Conservation (phyloP, 2,113 vertebrate genomes). For the Sturnus vulgaris region DNA sequence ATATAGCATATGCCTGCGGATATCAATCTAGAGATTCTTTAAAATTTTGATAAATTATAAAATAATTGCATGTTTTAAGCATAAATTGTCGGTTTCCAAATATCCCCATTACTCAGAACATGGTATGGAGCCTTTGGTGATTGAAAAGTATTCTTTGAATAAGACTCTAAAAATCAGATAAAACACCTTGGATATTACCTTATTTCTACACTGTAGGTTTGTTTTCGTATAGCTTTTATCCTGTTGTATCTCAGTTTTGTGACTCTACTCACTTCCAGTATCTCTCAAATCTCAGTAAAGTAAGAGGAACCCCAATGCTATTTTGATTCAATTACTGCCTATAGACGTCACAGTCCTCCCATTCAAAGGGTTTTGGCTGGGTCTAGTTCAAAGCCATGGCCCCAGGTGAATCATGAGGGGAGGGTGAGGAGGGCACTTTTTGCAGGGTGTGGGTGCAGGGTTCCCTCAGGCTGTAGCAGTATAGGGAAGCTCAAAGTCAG, state of each 20-base stretch:
- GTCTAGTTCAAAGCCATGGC: not conserved
- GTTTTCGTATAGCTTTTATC: not conserved
- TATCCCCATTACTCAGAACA: not conserved
- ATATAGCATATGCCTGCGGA: not conserved
- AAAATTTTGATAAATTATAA: not conserved
- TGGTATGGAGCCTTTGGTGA: not conserved
- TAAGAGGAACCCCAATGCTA: not conserved
- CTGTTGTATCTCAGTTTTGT: not conserved
- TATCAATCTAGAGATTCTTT: not conserved
- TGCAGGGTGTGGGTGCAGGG: accelerated
- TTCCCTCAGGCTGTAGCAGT: not conserved
- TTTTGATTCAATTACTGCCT: not conserved
- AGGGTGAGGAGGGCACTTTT: not conserved
- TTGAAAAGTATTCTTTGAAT: not conserved
- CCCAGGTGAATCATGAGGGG: not conserved
- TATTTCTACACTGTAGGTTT: not conserved
- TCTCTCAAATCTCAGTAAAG: not conserved
- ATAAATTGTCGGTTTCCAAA: not conserved
- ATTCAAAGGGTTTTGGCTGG: not conserved
- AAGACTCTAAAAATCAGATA: not conserved
- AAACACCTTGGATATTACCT: not conserved
- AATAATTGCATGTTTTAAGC: not conserved
- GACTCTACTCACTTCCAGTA: not conserved
- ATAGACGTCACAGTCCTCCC: not conserved
- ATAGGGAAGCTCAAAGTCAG: not conserved